Conservation (phyloP, 2,113 vertebrate genomes). For the Leiothrix lutea region DNA sequence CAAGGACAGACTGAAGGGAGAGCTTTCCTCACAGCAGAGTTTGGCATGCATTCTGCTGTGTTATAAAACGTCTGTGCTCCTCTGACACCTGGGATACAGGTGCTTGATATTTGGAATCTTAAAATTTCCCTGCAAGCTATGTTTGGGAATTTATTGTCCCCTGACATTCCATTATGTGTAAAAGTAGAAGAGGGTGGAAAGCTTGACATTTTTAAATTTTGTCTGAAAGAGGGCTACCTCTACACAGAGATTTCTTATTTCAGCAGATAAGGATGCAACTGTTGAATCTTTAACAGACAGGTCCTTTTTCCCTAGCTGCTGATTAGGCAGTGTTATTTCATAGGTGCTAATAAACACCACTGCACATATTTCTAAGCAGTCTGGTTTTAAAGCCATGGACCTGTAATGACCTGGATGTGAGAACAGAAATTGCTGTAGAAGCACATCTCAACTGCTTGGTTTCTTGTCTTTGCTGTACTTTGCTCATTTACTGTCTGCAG, state of each 20-base stretch:
- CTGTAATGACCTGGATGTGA: not conserved
- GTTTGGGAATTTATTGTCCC: not conserved
- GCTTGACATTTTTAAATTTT: not conserved
- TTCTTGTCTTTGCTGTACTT: not conserved
- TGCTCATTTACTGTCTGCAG: not conserved
- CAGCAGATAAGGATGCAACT: not conserved
- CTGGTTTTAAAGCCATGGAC: not conserved
- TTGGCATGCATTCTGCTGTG: not conserved
- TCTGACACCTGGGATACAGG: not conserved
- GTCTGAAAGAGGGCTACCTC: not conserved
- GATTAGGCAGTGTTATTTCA: conserved; percentile 6
- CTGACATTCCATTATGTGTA: not conserved
- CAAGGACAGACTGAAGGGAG: not conserved
- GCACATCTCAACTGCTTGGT: not conserved
- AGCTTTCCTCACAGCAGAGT: not conserved
- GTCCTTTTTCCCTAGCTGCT: not conserved
- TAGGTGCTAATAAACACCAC: conserved; percentile 22
- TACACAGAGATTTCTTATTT: not conserved
- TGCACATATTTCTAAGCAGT: not conserved
- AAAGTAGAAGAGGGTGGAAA: not conserved
- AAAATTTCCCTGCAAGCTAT: not conserved
- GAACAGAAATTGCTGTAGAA: not conserved
- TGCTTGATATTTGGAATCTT: not conserved
- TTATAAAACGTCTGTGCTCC: not conserved
- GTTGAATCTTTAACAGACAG: conserved; percentile 4